These are phyloP conservation scores for Netelia virgata DNA, from an alignment of 2,888 invertebrate species.

Conservation along the genomic window DNA sequence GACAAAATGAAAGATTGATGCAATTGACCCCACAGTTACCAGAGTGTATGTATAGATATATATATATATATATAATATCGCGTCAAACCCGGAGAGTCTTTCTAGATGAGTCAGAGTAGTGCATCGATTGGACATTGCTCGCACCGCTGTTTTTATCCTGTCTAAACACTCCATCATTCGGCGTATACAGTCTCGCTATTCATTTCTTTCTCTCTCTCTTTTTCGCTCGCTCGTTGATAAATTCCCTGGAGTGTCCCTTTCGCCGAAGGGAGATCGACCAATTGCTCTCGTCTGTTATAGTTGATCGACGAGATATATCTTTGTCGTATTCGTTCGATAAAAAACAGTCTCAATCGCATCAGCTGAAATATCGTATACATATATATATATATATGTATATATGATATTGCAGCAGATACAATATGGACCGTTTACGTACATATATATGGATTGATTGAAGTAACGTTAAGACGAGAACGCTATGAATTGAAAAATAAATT, in stretches of 20 bases:
- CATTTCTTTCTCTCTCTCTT: constrained; percentile 13
- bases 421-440: too few relatives aligned
- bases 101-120: constrained; percentile 7
- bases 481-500: too few relatives aligned
- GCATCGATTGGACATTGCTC: constrained; percentile 54
- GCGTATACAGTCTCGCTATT: constrained; percentile 14
- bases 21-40: not conserved
- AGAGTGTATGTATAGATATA: not conserved
- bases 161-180: constrained; percentile 58
- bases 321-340: not conserved
- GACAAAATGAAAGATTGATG: too few relatives aligned
- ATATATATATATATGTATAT: too few relatives aligned
- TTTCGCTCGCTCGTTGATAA: not conserved
- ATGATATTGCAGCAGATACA: too few relatives aligned
- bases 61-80: constrained; percentile 34
- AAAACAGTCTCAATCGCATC: not conserved
- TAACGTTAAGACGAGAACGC: too few relatives aligned
- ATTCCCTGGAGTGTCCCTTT: not conserved
- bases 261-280: constrained; percentile 14
- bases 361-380: not conserved
- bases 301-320: constrained; percentile 37
- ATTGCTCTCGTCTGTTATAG: constrained; percentile 33
- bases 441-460: too few relatives aligned
- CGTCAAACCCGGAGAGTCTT: constrained; percentile 3
- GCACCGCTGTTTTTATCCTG: constrained; percentile 50